These are phyloP conservation scores for Morone chrysops DNA, from an alignment of 2,113 vertebrate species.

Conservation along the genomic window DNA sequence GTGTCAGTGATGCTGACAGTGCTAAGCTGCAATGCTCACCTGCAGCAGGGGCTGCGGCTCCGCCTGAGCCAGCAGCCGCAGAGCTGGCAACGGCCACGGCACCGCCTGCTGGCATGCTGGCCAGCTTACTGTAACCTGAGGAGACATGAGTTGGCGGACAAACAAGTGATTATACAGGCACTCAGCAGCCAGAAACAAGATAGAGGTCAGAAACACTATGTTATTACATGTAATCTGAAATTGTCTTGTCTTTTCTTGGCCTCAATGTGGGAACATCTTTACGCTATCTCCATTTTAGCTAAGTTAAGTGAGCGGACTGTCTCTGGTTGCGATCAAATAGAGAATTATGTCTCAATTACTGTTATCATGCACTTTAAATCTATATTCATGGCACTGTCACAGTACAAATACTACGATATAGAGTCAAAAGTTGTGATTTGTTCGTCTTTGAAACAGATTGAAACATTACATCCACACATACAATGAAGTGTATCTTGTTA, in stretches of 20 bases:
- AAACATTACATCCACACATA: not conserved
- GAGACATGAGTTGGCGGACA: slow-evolving; percentile 54
- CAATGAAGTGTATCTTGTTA: not conserved
- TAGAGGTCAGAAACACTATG: slow-evolving; percentile 19
- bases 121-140: slow-evolving; percentile 92
- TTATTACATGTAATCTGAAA: not conserved
- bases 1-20: slow-evolving; percentile 27
- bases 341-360: not conserved
- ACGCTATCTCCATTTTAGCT: not conserved
- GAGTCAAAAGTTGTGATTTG: not conserved
- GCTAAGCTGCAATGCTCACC: slow-evolving; percentile 72
- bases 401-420: not conserved
- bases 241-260: not conserved
- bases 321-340: not conserved
- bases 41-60: slow-evolving; percentile 87
- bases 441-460: not conserved
- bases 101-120: slow-evolving; percentile 91
- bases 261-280: not conserved
- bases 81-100: slow-evolving; percentile 88
- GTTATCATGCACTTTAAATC: not conserved
- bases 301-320: not conserved
- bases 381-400: not conserved
- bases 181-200: slow-evolving; percentile 33
- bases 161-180: slow-evolving; percentile 24
- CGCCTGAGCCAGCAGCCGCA: slow-evolving; percentile 68